Percentiles rank a stretch among this genome's conserved stretches.
These are phyloP conservation scores for Limnephilus rhombicus DNA, from an alignment of 2,888 invertebrate species.

Conservation along the genomic window DNA sequence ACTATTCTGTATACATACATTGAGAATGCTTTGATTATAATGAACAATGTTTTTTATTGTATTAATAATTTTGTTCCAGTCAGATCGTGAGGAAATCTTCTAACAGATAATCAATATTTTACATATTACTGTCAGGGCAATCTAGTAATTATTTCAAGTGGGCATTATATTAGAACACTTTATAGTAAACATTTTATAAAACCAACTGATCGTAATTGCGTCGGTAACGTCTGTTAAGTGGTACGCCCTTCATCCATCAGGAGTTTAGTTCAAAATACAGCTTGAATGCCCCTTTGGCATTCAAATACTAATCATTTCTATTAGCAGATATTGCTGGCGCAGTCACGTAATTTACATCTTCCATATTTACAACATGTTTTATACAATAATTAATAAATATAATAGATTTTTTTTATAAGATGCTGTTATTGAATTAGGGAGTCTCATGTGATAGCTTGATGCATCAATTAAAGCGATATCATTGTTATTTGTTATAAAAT, in stretches of 20 bases:
- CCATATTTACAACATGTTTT: conserved; percentile 11
- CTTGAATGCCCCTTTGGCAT: neutral
- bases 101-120: conserved; percentile 19
- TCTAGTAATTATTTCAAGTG: conserved; percentile 17
- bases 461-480: neutral
- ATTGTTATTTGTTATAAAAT: neutral
- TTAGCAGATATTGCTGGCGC: neutral
- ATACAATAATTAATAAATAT: conserved; percentile 35
- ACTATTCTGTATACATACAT: neutral
- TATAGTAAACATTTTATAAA: neutral
- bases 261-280: neutral
- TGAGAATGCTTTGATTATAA: neutral
- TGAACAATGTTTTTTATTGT: neutral
- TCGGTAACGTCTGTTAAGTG: neutral
- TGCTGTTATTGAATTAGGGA: conserved; percentile 11
- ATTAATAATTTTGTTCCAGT: neutral
- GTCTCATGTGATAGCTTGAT: neutral
- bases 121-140: neutral
- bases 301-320: neutral
- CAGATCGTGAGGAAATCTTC: neutral
- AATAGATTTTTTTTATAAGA: conserved; percentile 26
- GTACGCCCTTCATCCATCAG: neutral
- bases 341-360: neutral
- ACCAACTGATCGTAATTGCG: neutral
- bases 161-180: conserved; percentile 25